These are phyloP conservation scores for Chloromyia formosa DNA, from an alignment of 2,888 invertebrate species.

Conservation along the genomic window DNA sequence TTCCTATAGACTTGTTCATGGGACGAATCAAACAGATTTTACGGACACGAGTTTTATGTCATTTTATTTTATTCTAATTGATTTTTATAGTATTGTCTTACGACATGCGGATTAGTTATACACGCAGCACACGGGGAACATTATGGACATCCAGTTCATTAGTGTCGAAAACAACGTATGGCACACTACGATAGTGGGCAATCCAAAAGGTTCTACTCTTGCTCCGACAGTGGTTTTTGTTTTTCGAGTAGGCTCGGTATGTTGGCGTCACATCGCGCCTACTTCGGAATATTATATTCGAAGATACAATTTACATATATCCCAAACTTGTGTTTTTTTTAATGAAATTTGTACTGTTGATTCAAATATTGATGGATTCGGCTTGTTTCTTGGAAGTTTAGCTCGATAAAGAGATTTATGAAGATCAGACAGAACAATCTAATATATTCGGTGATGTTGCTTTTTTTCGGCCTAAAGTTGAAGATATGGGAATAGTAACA, in stretches of 20 bases:
- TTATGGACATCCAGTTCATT: no score
- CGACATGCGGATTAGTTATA: background rate
- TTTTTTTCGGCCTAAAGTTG: background rate
- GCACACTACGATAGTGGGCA: no score
- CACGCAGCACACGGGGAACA: no score
- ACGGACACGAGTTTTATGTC: conserved; percentile 11
- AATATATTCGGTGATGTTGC: conserved; percentile 1
- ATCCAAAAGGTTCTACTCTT: no score
- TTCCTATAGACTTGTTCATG: background rate
- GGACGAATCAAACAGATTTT: conserved; percentile 6
- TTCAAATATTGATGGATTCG: background rate
- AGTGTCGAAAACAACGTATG: no score
- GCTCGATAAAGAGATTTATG: conserved; percentile 17
- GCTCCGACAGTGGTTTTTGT: background rate
- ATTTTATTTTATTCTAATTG: conserved; percentile 24
- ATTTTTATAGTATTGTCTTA: conserved; percentile 27
- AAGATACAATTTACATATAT: no score
- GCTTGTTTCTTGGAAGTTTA: no score
- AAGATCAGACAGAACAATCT: conserved; percentile 1
- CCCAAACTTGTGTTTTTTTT: background rate
- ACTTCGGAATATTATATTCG: background rate
- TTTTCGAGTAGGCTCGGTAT: background rate
- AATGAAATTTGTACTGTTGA: background rate
- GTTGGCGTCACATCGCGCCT: conserved; percentile 8
- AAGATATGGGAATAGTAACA: background rate